Evolutionary conservation across 2,797 vertebrate genomes (phyloP).

Genomic region (Nasua narica): DNA sequence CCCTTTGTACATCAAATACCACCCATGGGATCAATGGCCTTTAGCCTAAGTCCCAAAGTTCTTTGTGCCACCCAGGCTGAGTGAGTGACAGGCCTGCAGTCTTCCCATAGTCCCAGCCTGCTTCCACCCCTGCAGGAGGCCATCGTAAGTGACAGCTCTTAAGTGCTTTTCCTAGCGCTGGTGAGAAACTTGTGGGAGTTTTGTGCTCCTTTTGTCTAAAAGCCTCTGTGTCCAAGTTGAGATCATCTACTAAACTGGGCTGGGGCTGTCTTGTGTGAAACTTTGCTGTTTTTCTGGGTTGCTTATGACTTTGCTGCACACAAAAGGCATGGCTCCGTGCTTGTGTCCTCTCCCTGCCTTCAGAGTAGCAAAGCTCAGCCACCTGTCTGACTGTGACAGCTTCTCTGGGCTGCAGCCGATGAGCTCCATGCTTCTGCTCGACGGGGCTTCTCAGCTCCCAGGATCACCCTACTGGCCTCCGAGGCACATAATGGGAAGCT

Average conservation of each 20-base stretch:
- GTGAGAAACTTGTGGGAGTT: constrained; percentile 5
- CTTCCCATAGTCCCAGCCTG: background rate
- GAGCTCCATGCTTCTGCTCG: background rate
- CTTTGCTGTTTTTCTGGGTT: background rate
- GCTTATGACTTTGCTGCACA: background rate
- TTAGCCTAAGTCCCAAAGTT: background rate
- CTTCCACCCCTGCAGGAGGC: background rate
- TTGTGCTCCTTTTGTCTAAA: constrained; percentile 21
- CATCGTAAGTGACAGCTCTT: background rate
- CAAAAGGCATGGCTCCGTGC: background rate
- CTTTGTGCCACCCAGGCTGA: background rate
- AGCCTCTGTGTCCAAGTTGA: constrained; percentile 33
- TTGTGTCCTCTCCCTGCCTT: background rate
- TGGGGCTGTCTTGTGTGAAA: background rate
- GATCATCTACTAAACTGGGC: constrained; percentile 41
- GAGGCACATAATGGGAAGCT: background rate
- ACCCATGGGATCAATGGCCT: background rate
- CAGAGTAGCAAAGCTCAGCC: background rate
- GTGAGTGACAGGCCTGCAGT: background rate
- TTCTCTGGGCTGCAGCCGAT: background rate
- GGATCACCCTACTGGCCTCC: background rate
- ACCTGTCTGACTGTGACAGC: background rate
- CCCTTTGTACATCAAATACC: background rate
- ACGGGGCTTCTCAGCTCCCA: background rate
- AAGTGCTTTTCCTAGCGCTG: background rate